Evolutionary conservation across 2,888 invertebrate genomes (phyloP).

Genomic region (Sicus ferrugineus): DNA sequence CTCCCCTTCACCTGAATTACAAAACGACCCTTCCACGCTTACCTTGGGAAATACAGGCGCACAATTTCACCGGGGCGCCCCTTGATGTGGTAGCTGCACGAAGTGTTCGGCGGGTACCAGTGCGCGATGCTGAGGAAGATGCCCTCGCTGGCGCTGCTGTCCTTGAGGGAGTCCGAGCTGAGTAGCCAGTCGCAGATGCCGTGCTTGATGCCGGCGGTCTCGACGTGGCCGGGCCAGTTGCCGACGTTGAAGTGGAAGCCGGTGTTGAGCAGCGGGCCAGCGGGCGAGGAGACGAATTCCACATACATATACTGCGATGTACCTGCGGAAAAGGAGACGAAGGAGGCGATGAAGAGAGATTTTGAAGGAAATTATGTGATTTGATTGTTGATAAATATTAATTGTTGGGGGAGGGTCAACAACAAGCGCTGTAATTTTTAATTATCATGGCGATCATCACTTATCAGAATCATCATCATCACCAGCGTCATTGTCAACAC

Average conservation of each 20-base stretch:
- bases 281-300: slow-evolving; percentile 88
- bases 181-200: slow-evolving; percentile 90
- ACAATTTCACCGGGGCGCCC: slow-evolving; percentile 88
- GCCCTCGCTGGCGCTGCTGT: slow-evolving; percentile 83
- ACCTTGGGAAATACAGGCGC: slow-evolving; percentile 89
- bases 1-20: too few species aligned
- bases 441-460: neutral
- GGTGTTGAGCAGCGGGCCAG: slow-evolving; percentile 88
- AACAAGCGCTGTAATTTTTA: neutral
- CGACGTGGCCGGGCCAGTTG: slow-evolving; percentile 92
- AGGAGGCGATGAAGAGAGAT: neutral
- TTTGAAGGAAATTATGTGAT: neutral
- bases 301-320: slow-evolving; percentile 89
- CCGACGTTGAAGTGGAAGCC: slow-evolving; percentile 96
- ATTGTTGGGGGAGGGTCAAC: slow-evolving; percentile 1
- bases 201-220: slow-evolving; percentile 85
- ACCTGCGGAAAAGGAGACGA: slow-evolving; percentile 58
- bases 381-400: slow-evolving; percentile 19
- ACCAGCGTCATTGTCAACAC: neutral
- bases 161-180: slow-evolving; percentile 80
- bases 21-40: slow-evolving; percentile 42
- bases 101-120: slow-evolving; percentile 94
- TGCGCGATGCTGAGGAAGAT: slow-evolving; percentile 91
- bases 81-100: slow-evolving; percentile 89
- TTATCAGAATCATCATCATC: neutral